Evolutionary conservation across 2,797 vertebrate species (phyloP).

Genomic region (Cryptoblepharus egeriae): DNA sequence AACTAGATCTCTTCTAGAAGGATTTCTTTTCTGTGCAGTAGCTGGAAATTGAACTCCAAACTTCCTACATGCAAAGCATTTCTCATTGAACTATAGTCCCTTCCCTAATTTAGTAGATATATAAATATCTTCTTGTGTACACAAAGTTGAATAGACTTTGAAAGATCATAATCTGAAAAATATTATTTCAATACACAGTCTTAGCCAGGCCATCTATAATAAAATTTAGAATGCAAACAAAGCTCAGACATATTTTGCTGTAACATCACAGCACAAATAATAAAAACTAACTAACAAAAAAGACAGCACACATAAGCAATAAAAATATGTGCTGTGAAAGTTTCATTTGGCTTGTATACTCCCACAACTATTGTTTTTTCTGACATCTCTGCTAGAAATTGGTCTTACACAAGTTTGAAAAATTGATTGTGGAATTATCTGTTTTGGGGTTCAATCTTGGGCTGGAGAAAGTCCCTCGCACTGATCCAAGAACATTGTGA

Average conservation of each 20-base stretch:
- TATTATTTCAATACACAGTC: neutral
- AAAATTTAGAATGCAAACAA: neutral
- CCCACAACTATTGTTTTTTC: neutral
- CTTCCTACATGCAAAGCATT: too few species aligned
- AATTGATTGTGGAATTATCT: neutral
- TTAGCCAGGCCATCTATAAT: neutral
- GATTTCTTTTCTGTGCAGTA: too few species aligned
- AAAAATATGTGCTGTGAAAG: neutral
- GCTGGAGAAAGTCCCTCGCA: too few species aligned
- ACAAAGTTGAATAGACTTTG: neutral
- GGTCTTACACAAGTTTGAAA: neutral
- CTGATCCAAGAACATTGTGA: too few species aligned
- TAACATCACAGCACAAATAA: conserved; percentile 11
- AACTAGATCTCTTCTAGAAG: too few species aligned
- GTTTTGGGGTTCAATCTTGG: too few species aligned
- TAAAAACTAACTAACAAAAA: neutral
- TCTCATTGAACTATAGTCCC: too few species aligned
- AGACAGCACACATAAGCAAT: conserved; percentile 12
- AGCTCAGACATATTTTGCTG: neutral
- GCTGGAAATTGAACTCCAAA: too few species aligned
- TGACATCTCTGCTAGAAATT: neutral
- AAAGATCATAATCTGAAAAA: neutral
- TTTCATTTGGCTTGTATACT: neutral
- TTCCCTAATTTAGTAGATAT: neutral
- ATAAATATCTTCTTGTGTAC: neutral